A percentile compares a stretch with the other conserved stretches of the same genome.
phyloP scores from a whole-genome alignment of 2,888 invertebrate species.

The Nomada flava region DNA sequence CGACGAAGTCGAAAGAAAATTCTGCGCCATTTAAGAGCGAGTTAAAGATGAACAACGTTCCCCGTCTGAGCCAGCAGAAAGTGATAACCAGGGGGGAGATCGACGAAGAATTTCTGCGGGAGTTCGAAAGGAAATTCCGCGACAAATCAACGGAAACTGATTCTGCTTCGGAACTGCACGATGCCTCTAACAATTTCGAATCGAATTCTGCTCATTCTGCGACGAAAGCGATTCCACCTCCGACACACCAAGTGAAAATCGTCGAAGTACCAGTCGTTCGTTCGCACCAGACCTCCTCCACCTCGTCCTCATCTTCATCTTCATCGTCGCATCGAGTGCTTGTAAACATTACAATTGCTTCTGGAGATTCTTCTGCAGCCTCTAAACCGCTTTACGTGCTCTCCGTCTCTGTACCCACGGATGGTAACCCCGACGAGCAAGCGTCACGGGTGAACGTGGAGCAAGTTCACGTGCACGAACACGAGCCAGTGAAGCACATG shows the following conservation, averaged over 20 bases:
- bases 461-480: slow-evolving; percentile 81
- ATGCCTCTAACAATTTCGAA: neutral
- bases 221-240: slow-evolving; percentile 13
- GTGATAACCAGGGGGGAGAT: slow-evolving; percentile 74
- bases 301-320: slow-evolving; percentile 70
- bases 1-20: slow-evolving; percentile 9
- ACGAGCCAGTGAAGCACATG: slow-evolving; percentile 6
- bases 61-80: slow-evolving; percentile 67
- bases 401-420: slow-evolving; percentile 92
- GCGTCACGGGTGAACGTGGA: slow-evolving; percentile 86
- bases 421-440: slow-evolving; percentile 81
- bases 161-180: slow-evolving; percentile 1
- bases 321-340: slow-evolving; percentile 87
- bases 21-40: slow-evolving; percentile 61
- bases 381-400: slow-evolving; percentile 91
- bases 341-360: slow-evolving; percentile 93
- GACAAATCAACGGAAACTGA: slow-evolving; percentile 33
- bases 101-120: slow-evolving; percentile 77
- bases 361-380: slow-evolving; percentile 86
- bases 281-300: slow-evolving; percentile 31
- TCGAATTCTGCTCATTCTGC: slow-evolving; percentile 9
- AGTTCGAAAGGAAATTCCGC: slow-evolving; percentile 75
- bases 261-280: slow-evolving; percentile 64
- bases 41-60: slow-evolving; percentile 48
- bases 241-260: slow-evolving; percentile 65